These are phyloP conservation scores for Clinocottus analis DNA, from an alignment of 2,113 vertebrate genomes.

Conservation along the genomic window DNA sequence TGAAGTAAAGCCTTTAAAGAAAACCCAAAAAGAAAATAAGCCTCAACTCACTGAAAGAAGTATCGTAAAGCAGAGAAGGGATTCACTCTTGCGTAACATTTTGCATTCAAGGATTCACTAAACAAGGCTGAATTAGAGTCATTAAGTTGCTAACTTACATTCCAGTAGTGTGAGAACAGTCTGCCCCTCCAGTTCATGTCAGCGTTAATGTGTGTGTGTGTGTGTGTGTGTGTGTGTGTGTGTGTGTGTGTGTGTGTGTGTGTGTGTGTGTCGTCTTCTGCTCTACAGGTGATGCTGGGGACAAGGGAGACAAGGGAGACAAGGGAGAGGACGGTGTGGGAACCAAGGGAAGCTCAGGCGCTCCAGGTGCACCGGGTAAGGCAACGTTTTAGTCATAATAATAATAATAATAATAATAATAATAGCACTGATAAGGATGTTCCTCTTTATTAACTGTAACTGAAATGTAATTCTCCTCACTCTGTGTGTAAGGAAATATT, in stretches of 20 bases:
- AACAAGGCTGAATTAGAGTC: slow-evolving; percentile 50
- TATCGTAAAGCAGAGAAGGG: background rate
- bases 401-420: background rate
- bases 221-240: too few species aligned
- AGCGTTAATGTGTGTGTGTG: background rate
- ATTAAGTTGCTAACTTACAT: slow-evolving; percentile 39
- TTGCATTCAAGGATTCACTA: slow-evolving; percentile 51
- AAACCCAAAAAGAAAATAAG: slow-evolving; percentile 28
- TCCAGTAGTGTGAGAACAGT: slow-evolving; percentile 14
- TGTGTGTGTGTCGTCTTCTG: too few species aligned
- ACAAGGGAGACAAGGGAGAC: slow-evolving; percentile 78
- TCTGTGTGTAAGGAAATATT: background rate
- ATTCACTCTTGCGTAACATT: slow-evolving; percentile 35
- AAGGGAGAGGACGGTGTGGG: slow-evolving; percentile 83
- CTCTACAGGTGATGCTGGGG: slow-evolving; percentile 77
- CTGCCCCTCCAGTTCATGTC: slow-evolving; percentile 33
- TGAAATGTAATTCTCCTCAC: background rate
- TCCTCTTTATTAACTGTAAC: background rate
- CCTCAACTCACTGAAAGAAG: slow-evolving; percentile 15
- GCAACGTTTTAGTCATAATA: background rate
- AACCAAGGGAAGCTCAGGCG: slow-evolving; percentile 79
- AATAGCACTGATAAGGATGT: background rate
- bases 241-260: too few species aligned
- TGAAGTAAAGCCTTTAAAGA: slow-evolving; percentile 35
- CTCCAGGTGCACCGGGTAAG: slow-evolving; percentile 81